A percentile compares a stretch with the other conserved stretches of the same genome.
Evolutionary conservation across 2,888 invertebrate species (phyloP).

Genomic region (Maniola hyperantus): DNA sequence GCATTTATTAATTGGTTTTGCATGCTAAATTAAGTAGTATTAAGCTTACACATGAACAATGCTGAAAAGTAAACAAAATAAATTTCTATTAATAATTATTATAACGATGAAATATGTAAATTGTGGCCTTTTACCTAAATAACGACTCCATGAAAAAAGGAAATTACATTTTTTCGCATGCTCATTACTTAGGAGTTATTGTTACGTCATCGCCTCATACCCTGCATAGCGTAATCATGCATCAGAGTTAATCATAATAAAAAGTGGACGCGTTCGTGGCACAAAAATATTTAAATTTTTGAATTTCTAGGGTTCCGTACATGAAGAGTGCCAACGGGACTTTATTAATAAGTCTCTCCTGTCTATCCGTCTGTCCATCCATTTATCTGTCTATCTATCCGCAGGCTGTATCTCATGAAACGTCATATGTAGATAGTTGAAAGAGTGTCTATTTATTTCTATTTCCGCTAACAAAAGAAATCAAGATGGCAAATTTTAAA

Average conservation of each 20-base stretch:
- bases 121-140: slow-evolving; percentile 32
- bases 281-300: not conserved
- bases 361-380: no score
- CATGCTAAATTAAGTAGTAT: not conserved
- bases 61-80: not conserved
- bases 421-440: no score
- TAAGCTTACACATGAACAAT: not conserved
- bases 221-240: slow-evolving; percentile 7
- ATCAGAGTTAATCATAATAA: slow-evolving; percentile 19
- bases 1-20: not conserved
- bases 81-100: slow-evolving; percentile 17
- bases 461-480: no score
- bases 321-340: no score
- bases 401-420: no score
- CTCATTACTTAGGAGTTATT: slow-evolving; percentile 11
- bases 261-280: slow-evolving; percentile 5
- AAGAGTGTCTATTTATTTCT: no score
- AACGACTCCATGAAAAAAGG: slow-evolving; percentile 25
- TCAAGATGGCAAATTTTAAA: no score
- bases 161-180: slow-evolving; percentile 39
- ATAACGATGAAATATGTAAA: slow-evolving; percentile 32
- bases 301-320: no score
- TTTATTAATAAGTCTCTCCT: no score
- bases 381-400: no score
- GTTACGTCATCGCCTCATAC: slow-evolving; percentile 18